These are phyloP conservation scores for Melanotaenia trifasciata DNA, from an alignment of 2,797 vertebrate species.

Conservation along the genomic window DNA sequence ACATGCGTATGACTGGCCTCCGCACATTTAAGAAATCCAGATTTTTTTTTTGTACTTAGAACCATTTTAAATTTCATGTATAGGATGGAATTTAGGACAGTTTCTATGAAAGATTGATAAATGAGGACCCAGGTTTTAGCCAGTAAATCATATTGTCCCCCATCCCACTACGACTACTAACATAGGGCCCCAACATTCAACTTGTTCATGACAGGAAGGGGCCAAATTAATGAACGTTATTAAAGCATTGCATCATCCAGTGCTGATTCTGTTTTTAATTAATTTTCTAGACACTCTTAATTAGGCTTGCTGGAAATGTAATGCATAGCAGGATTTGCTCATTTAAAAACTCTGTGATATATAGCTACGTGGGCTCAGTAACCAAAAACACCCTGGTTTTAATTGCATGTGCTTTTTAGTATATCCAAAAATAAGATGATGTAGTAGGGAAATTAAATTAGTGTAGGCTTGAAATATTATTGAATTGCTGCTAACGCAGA, in stretches of 20 bases:
- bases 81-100: too few species aligned
- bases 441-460: too few species aligned
- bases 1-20: too few species aligned
- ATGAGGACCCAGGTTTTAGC: background rate
- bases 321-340: background rate
- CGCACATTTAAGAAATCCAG: too few species aligned
- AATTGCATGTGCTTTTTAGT: too few species aligned
- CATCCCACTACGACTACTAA: too few species aligned
- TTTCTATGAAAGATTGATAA: too few species aligned
- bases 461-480: too few species aligned
- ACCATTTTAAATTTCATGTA: too few species aligned
- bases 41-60: too few species aligned
- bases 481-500: background rate
- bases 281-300: constrained; percentile 39
- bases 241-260: constrained; percentile 27
- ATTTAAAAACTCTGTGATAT: constrained; percentile 34
- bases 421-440: too few species aligned
- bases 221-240: constrained; percentile 47
- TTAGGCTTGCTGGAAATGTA: constrained; percentile 47
- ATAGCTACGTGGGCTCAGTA: constrained; percentile 34
- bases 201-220: constrained; percentile 18
- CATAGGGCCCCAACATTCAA: constrained; percentile 8
- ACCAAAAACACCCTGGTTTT: constrained; percentile 27
- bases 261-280: constrained; percentile 41
- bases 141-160: background rate